A percentile compares a stretch with the other conserved stretches of the same genome.
phyloP scores from a whole-genome alignment of 2,888 invertebrate species.

The Octonoba sinensis region DNA sequence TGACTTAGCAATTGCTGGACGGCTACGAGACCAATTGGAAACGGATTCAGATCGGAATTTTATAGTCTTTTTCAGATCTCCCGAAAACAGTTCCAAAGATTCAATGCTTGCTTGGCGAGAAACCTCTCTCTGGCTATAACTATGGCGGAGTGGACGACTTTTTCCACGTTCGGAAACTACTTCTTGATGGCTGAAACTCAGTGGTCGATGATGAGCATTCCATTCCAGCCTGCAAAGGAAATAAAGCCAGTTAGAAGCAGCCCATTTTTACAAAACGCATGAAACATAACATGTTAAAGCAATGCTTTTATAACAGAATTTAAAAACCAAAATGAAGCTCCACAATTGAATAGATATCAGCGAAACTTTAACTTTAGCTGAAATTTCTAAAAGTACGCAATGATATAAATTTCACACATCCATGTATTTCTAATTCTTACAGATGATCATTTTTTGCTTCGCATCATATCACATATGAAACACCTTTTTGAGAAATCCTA shows the following conservation, averaged over 20 bases:
- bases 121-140: conserved; percentile 60
- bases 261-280: neutral
- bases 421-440: no score
- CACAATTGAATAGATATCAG: no score
- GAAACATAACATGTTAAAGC: neutral
- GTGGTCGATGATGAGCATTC: conserved; percentile 50
- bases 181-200: conserved; percentile 63
- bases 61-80: conserved; percentile 31
- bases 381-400: no score
- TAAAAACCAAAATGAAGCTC: no score
- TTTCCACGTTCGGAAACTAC: conserved; percentile 41
- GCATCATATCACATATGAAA: no score
- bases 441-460: no score
- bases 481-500: no score
- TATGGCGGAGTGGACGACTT: conserved; percentile 56
- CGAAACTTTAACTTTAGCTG: no score
- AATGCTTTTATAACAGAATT: neutral
- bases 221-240: conserved; percentile 51
- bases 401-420: no score
- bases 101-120: conserved; percentile 46
- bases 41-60: conserved; percentile 35
- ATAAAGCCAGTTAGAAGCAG: neutral
- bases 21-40: conserved; percentile 25
- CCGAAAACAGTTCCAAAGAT: conserved; percentile 33
- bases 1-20: conserved; percentile 43